These are phyloP conservation scores for Pterostichus madidus DNA, from an alignment of 2,888 invertebrate species.

Conservation along the genomic window DNA sequence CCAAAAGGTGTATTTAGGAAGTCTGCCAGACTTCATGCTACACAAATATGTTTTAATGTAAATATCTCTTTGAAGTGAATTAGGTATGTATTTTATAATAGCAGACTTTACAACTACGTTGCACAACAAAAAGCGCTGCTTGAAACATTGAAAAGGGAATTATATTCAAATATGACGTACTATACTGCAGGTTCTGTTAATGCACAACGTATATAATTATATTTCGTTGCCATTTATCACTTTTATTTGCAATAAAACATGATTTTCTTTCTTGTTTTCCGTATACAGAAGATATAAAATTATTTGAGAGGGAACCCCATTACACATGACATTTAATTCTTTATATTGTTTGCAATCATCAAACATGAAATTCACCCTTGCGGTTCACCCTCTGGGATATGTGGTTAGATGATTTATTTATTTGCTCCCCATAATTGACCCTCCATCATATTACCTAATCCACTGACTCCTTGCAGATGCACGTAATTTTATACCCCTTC, in stretches of 20 bases:
- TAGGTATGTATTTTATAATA: conserved; percentile 6
- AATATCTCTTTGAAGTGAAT: conserved; percentile 43
- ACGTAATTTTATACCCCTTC: conserved; percentile 6
- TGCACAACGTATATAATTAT: neutral
- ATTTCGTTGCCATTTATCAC: neutral
- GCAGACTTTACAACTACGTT: conserved; percentile 9
- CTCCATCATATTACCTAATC: conserved; percentile 43
- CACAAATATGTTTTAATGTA: conserved; percentile 31
- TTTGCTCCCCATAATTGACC: conserved; percentile 40
- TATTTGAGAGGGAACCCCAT: neutral
- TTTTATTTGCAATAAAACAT: neutral
- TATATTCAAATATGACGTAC: conserved; percentile 5
- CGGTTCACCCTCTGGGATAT: neutral
- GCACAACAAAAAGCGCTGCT: conserved; percentile 5
- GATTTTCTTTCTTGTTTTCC: too few species aligned
- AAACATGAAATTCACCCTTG: conserved; percentile 24
- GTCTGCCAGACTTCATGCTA: conserved; percentile 7
- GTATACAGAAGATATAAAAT: neutral
- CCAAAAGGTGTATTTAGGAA: conserved; percentile 26
- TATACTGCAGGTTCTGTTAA: neutral
- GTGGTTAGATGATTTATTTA: conserved; percentile 52
- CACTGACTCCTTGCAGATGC: conserved; percentile 19
- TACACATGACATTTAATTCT: conserved; percentile 32
- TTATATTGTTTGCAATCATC: conserved; percentile 24
- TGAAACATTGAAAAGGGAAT: conserved; percentile 19